Percentiles rank a stretch among this genome's conserved stretches.
These are phyloP conservation scores for Sebastes melanostomus DNA, from an alignment of 2,797 vertebrate species.

Conservation along the genomic window DNA sequence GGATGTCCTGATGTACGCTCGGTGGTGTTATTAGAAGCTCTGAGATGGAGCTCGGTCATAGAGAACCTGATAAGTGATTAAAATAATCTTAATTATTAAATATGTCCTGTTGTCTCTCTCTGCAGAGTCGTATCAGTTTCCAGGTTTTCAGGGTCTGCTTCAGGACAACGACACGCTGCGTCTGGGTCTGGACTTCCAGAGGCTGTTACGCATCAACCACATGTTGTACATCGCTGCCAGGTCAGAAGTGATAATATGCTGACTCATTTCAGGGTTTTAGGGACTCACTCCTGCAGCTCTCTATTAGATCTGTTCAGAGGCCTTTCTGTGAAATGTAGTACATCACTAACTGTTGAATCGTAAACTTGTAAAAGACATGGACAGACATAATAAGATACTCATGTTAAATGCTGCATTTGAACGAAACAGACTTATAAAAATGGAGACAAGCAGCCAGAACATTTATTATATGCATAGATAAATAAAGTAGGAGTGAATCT, in stretches of 20 bases:
- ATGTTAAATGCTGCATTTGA: too few relatives aligned
- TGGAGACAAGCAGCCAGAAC: neutral
- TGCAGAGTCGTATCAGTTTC: constrained; percentile 90
- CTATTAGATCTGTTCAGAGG: too few relatives aligned
- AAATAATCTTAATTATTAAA: neutral
- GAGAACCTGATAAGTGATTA: too few relatives aligned
- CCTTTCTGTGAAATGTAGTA: neutral
- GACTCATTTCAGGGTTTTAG: too few relatives aligned
- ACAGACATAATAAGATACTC: too few relatives aligned
- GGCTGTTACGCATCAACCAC: constrained; percentile 93
- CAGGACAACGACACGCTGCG: constrained; percentile 91
- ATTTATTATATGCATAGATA: neutral
- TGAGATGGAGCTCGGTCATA: too few relatives aligned
- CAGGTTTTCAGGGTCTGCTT: constrained; percentile 90
- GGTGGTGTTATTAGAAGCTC: too few relatives aligned
- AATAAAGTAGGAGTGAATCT: too few relatives aligned
- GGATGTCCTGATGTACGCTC: too few relatives aligned
- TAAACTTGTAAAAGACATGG: neutral
- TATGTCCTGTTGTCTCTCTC: neutral
- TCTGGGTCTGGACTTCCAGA: constrained; percentile 94
- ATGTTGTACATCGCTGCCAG: constrained; percentile 95
- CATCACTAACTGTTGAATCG: neutral
- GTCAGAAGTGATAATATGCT: constrained; percentile 64
- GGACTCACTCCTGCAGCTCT: too few relatives aligned
- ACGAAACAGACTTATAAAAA: too few relatives aligned